Evolutionary conservation across 2,113 vertebrate genomes (phyloP).

Genomic region (Limnothrissa miodon): DNA sequence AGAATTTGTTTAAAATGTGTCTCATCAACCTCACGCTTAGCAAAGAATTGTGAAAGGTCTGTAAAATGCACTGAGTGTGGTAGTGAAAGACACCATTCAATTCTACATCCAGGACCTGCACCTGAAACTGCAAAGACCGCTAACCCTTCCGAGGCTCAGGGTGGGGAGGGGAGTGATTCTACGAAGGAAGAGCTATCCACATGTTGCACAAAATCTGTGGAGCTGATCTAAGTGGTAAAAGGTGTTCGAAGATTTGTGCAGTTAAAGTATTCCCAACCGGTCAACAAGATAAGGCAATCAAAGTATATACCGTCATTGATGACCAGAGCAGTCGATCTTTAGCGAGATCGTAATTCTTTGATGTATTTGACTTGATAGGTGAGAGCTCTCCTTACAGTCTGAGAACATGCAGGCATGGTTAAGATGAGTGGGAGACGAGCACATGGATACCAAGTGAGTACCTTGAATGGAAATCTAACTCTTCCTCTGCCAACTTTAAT

Average conservation of each 20-base stretch:
- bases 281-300: constrained; percentile 1
- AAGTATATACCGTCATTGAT: constrained; percentile 19
- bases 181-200: neutral
- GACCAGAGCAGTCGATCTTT: constrained; percentile 22
- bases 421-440: no score
- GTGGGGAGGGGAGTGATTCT: no score
- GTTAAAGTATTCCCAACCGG: constrained; percentile 10
- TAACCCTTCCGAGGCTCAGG: neutral
- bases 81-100: constrained; percentile 12
- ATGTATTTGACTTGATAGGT: no score
- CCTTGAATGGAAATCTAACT: no score
- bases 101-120: constrained; percentile 14
- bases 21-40: neutral
- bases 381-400: no score
- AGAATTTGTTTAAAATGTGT: constrained; percentile 29
- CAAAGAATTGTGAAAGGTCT: constrained; percentile 25
- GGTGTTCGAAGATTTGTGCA: constrained; percentile 24
- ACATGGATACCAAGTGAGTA: no score
- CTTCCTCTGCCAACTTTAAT: no score
- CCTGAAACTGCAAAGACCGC: neutral
- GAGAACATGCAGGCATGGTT: no score
- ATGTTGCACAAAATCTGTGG: constrained; percentile 32
- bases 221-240: neutral
- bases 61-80: constrained; percentile 24
- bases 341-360: no score